phyloP scores from a whole-genome alignment of 2,113 vertebrate species.

The Trematomus loennbergii region DNA sequence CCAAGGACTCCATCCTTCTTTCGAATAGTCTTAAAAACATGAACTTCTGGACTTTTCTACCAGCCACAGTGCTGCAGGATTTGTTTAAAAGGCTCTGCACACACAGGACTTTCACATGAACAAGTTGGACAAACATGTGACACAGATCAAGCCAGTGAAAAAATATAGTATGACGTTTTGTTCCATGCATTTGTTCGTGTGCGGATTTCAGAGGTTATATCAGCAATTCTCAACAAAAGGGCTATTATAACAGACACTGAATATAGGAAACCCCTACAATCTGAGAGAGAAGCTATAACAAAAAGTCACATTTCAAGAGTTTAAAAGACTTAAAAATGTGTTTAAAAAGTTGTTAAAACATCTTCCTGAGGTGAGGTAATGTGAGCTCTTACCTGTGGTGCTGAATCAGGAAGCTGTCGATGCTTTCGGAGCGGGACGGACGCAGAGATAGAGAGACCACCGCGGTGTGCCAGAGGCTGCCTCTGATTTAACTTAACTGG shows the following conservation, averaged over 20 bases:
- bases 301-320: not conserved
- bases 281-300: not conserved
- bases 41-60: not conserved
- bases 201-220: not conserved
- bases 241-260: slow-evolving; percentile 8
- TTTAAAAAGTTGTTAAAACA: slow-evolving; percentile 9
- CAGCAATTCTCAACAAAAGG: not conserved
- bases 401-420: slow-evolving; percentile 53
- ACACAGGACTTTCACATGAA: slow-evolving; percentile 50
- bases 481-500: slow-evolving; percentile 77
- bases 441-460: slow-evolving; percentile 67
- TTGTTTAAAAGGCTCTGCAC: slow-evolving; percentile 1
- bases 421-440: slow-evolving; percentile 53
- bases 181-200: not conserved
- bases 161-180: not conserved
- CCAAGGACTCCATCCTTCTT: slow-evolving; percentile 4
- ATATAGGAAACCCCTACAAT: not conserved
- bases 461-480: slow-evolving; percentile 63
- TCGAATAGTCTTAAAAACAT: not conserved
- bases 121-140: slow-evolving; percentile 61
- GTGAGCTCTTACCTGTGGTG: slow-evolving; percentile 68
- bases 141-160: not conserved
- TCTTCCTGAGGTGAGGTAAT: not conserved
- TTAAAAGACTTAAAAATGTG: not conserved
- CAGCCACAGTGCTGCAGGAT: not conserved